phyloP scores from a whole-genome alignment of 2,797 vertebrate genomes.

The Eulemur albifrons region DNA sequence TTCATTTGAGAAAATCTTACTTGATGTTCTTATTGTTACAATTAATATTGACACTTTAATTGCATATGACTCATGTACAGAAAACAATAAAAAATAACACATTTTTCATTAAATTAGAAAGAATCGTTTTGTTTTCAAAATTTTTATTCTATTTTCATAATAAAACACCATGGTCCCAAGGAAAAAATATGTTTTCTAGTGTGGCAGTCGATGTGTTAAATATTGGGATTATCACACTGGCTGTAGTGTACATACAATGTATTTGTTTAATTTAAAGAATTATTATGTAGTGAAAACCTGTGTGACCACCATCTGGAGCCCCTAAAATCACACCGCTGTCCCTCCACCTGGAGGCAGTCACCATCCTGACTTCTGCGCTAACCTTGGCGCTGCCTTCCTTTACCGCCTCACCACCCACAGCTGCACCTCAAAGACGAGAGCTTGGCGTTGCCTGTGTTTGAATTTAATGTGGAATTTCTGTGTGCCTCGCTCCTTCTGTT shows the following conservation, averaged over 20 bases:
- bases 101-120: too few species aligned
- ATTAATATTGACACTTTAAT: too few species aligned
- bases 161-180: too few species aligned
- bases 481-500: background rate
- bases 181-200: too few species aligned
- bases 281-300: background rate
- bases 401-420: background rate
- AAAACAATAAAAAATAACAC: too few species aligned
- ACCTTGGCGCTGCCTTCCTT: background rate
- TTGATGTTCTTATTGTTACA: too few species aligned
- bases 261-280: background rate
- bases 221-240: background rate
- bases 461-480: background rate
- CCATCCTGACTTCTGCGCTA: background rate
- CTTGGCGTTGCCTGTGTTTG: rapidly evolving
- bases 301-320: background rate
- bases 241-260: background rate
- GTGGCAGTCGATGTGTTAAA: background rate
- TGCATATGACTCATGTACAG: too few species aligned
- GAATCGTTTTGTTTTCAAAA: too few species aligned
- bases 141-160: too few species aligned
- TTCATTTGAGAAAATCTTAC: too few species aligned
- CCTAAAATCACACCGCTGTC: background rate
- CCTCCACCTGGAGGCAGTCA: background rate
- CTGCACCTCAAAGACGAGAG: background rate